Evolutionary conservation across 2,888 invertebrate genomes (phyloP), one percentile per base, ranked within the genome.

Genomic region (Xanthia icteritia): DNA sequence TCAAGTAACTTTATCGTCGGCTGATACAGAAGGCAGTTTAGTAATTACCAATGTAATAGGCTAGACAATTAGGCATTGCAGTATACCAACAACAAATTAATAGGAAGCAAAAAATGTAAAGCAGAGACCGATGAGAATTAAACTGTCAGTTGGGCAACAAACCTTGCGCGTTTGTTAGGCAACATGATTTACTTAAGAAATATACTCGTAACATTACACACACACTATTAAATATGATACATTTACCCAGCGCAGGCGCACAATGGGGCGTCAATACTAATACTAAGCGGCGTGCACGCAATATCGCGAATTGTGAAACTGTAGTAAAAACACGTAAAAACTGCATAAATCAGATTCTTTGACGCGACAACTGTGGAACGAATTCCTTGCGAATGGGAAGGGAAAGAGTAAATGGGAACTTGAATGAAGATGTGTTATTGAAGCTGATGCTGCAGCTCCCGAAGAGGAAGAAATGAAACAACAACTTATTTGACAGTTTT

Each of bases 231-330:
- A 84, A 88, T 78, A 82, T 90, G 79, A 90, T 87, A 86, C 83
- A 86, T 88, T 79, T 82, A 82, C 76, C 73, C 63, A 69, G 73
- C 56, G 77, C 77, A 87, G 68, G 71, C 65, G 79, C 77, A 90
- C 88, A 90, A 90, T 89, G 88, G 87, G 82, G 81, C 86, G 81
- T 87, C 86, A 83, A 84, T 86, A 88, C 78, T 83, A 83, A 83
- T 86, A 87, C 76, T 83, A 83, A 77, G 79, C 74, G 84, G 81
- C 72, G 71, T 65, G 76, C 85, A 81, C 67, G 83, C 80, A 88
- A 83, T 78, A 65, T 36, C 20, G 86, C 77, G 67, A 86, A 84
- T 88, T 90, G 86, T 78, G 87, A 87, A 87, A 89, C 79, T 74
- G 66, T 58, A 72, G 79, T 71, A 73, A 82, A 83, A 81, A 80